Evolutionary conservation across 2,888 invertebrate species (phyloP), one percentile per base, ranked within the genome.

Genomic region (Tethea ocularis): DNA sequence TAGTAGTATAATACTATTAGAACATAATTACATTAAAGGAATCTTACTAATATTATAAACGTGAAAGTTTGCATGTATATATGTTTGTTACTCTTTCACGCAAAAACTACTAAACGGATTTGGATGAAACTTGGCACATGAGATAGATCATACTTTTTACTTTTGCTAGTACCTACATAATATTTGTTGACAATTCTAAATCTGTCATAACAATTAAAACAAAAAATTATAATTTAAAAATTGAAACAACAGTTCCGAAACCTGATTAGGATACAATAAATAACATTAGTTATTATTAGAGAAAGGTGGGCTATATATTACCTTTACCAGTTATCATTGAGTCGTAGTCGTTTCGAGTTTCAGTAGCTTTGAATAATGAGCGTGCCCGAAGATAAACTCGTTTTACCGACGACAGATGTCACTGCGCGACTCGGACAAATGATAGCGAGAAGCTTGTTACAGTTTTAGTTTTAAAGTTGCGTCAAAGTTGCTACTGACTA

Each of bases 321-420:
- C 78, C 72, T 68, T 56, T 58, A 64, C 66, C 56, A 66, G 71
- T 72, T 74, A 75, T 78, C 76, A 72, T 71, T 73, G 73, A 70
- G 67, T 54, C 33, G 68, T 73, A 68, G 71, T 54, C 36, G 29
- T 70, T 77, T 85, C 80, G 79, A 82, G 73, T 78, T 74, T 74
- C 74, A 75, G 75, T 79, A 78, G 66, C 46, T n/a, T 78, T 84
- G 84, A 87, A 80, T 88, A 88, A 87, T 83, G 88, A 86, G 77
- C 71, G 68, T 66, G 71, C 74, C 72, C 64, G 73, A 15, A 81
- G 87, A 88, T 88, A 86, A 87, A 87, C 87, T 84, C 77, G 88
- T 88, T 86, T 69, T 65, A 36, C 56, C 66, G 78, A 67, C 80
- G 87, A 88, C 88, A 86, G 85, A 88, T 84, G 88, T 88, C 88